A percentile compares a stretch with the other conserved stretches of the same genome.
phyloP scores from a whole-genome alignment of 1,140 invertebrate genomes.

The Calephelis virginiensis region DNA sequence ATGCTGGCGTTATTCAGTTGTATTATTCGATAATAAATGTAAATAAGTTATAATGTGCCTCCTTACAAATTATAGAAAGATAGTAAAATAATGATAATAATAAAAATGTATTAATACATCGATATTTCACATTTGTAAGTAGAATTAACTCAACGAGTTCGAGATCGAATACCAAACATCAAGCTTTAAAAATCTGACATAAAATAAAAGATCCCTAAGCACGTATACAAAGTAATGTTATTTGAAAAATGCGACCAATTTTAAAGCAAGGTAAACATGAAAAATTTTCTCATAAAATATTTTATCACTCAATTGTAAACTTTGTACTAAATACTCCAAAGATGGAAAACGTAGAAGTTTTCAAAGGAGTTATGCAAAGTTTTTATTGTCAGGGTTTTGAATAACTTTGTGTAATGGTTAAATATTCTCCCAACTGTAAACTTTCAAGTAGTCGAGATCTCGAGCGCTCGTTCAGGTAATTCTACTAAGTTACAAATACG shows the following conservation, averaged over 20 bases:
- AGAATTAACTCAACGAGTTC: too few species aligned
- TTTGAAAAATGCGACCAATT: neutral
- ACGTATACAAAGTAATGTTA: too few species aligned
- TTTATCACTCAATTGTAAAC: slow-evolving; percentile 14
- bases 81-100: too few species aligned
- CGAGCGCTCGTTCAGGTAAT: neutral
- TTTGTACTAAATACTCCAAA: slow-evolving; percentile 16
- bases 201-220: too few species aligned
- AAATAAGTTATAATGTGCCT: too few species aligned
- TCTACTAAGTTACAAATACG: neutral
- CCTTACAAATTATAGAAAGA: too few species aligned
- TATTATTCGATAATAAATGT: too few species aligned
- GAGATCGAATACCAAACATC: too few species aligned
- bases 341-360: slow-evolving; percentile 11
- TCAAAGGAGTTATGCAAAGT: slow-evolving; percentile 17
- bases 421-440: slow-evolving; percentile 16
- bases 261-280: slow-evolving; percentile 3
- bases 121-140: too few species aligned
- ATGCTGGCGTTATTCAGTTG: too few species aligned
- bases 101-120: too few species aligned
- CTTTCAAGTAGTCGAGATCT: slow-evolving; percentile 13
- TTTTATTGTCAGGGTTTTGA: slow-evolving; percentile 17
- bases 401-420: slow-evolving; percentile 18
- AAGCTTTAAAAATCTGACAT: too few species aligned
- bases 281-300: slow-evolving; percentile 10